Percentiles rank a stretch among this genome's conserved stretches.
phyloP scores from a whole-genome alignment of 2,113 vertebrate genomes.

The Nesoenas mayeri region DNA sequence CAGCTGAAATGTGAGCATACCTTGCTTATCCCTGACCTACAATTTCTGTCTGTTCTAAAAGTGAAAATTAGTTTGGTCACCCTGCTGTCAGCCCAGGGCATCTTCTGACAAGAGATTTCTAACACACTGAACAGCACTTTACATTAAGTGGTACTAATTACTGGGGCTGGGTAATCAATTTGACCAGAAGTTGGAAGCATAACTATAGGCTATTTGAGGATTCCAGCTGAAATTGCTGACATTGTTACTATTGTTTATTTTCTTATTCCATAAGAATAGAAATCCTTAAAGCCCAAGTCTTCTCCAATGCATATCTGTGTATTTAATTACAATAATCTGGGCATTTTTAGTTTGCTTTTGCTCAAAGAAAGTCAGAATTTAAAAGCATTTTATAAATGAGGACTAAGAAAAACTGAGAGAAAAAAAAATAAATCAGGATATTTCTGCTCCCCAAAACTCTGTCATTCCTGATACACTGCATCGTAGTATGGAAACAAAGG shows the following conservation, averaged over 20 bases:
- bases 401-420: neutral
- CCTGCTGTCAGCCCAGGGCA: slow-evolving; percentile 67
- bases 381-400: neutral
- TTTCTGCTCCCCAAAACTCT: neutral
- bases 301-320: neutral
- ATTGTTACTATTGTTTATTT: slow-evolving; percentile 7
- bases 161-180: slow-evolving; percentile 38
- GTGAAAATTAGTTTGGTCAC: slow-evolving; percentile 63
- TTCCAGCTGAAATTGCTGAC: neutral
- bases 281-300: neutral
- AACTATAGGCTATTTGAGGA: slow-evolving; percentile 5
- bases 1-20: slow-evolving; percentile 41
- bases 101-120: slow-evolving; percentile 68
- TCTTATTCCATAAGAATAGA: neutral
- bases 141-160: slow-evolving; percentile 68
- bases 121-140: slow-evolving; percentile 53
- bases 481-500: neutral
- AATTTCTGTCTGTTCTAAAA: slow-evolving; percentile 58
- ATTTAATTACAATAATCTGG: neutral
- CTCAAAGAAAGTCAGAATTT: neutral
- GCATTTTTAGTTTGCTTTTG: neutral
- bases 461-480: neutral
- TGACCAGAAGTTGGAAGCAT: slow-evolving; percentile 42
- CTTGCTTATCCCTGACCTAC: slow-evolving; percentile 56
- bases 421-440: neutral